Evolutionary conservation across 2,113 vertebrate genomes (phyloP), one percentile per base, ranked within the genome.

Genomic region (Gymnocephalus cernua): DNA sequence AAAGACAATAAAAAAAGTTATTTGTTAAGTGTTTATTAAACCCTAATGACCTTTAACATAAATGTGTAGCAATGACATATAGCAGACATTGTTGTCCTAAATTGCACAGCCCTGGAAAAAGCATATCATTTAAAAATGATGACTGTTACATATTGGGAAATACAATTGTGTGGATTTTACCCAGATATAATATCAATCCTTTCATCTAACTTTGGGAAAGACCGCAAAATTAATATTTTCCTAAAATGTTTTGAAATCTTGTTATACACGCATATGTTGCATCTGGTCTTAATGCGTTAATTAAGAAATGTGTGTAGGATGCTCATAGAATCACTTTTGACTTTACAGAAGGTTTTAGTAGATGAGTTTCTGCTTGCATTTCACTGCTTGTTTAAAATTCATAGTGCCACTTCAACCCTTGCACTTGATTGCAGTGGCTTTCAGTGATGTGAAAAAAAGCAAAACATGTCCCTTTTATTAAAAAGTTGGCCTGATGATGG

Each of bases 341-440:
- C 8, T 38, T 35, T 1, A 6, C 10, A 21, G 7, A 64, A 50
- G 23, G 19, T 45, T 35, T 2, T 3, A 50, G 16, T 25, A 75
- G 14, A 54, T 0, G 15, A 45, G 47, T 35, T 68, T 59, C n/a
- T 63, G 16, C 41, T 51, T 59, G 16, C 18, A 23, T 61, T 57
- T 71, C 15, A 54, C 38, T 29, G 27, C 41, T 72, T 25, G 57
- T 63, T 82, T 83, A 23, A 69, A 38, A 77, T 80, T 67, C 59
- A 57, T 2, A 18, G 19, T 57, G 54, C 19, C 15, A 51, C 53
- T 66, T 21, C 7, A 53, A 58, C 38, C 14, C 29, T 21, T 56
- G 16, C n/a, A 23, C 10, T n/a, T 62, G 35, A 66, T 47, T 71
- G 54, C 45, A 12, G 27, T 58, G 44, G 79, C 23, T 61, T 25